Evolutionary conservation across 2,797 vertebrate genomes (phyloP).

Genomic region (Chelon labrosus): DNA sequence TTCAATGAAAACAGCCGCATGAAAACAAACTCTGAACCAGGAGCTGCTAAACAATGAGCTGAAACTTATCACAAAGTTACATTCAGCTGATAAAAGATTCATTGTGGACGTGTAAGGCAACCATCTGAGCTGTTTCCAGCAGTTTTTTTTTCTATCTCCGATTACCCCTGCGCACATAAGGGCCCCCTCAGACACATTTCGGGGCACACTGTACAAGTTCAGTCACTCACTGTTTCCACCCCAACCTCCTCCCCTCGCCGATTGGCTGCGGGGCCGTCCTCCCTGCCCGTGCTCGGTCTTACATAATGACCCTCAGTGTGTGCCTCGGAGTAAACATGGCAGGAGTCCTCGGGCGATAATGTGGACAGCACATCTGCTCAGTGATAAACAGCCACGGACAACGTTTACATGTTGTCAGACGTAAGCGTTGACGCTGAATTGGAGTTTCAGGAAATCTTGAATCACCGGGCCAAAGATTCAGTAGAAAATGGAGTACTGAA

Average conservation of each 20-base stretch:
- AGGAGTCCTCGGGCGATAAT: background rate
- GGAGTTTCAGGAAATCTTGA: too few species aligned
- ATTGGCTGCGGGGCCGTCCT: conserved; percentile 46
- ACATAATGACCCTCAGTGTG: conserved; percentile 55
- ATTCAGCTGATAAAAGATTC: too few species aligned
- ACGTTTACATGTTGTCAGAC: too few species aligned
- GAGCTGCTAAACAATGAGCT: too few species aligned
- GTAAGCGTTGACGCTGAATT: too few species aligned
- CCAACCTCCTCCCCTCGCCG: background rate
- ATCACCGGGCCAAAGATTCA: too few species aligned
- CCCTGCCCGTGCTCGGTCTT: conserved; percentile 21
- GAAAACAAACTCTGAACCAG: too few species aligned
- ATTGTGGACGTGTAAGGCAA: too few species aligned
- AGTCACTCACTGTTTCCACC: background rate
- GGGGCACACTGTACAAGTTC: background rate
- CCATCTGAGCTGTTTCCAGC: too few species aligned
- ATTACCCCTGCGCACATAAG: conserved; percentile 16
- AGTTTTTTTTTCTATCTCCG: conserved; percentile 9
- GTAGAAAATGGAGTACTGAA: too few species aligned
- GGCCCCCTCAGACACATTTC: conserved; percentile 10
- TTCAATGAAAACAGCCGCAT: too few species aligned
- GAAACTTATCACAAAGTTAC: too few species aligned
- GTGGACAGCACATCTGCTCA: background rate
- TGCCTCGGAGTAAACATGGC: conserved; percentile 49
- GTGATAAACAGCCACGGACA: conserved; percentile 10